Evolutionary conservation across 2,888 invertebrate genomes (phyloP).

Genomic region (Malacosoma neustria): DNA sequence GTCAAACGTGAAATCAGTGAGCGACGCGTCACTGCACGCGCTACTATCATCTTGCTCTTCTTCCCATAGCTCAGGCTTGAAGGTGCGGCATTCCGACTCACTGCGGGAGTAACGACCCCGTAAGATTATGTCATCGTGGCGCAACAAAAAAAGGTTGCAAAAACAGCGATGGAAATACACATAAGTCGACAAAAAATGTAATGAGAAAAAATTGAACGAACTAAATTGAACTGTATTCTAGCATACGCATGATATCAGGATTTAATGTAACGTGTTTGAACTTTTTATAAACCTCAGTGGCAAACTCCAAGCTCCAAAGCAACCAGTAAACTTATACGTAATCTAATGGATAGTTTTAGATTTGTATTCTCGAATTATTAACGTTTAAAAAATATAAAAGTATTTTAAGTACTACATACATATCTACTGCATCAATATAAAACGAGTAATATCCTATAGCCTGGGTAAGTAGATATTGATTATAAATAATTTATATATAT

Average conservation of each 20-base stretch:
- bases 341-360: too few relatives aligned
- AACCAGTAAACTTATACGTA: too few relatives aligned
- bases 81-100: conserved; percentile 43
- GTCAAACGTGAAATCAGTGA: conserved; percentile 56
- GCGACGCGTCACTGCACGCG: conserved; percentile 58
- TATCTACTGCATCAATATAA: too few relatives aligned
- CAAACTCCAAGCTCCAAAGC: not conserved
- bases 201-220: not conserved
- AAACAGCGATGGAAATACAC: not conserved
- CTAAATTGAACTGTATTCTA: not conserved
- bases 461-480: too few relatives aligned
- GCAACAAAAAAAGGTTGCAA: not conserved
- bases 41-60: conserved; percentile 56
- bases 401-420: too few relatives aligned
- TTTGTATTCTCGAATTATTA: too few relatives aligned
- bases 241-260: not conserved
- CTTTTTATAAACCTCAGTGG: not conserved
- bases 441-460: too few relatives aligned
- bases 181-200: conserved; percentile 1
- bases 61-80: conserved; percentile 48
- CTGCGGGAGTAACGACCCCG: conserved; percentile 17
- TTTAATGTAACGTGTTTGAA: not conserved
- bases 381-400: too few relatives aligned
- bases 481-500: too few relatives aligned
- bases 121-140: not conserved